A percentile compares a stretch with the other conserved stretches of the same genome.
Evolutionary conservation across 2,113 vertebrate genomes (phyloP).

Genomic region (Austrofundulus limnaeus): DNA sequence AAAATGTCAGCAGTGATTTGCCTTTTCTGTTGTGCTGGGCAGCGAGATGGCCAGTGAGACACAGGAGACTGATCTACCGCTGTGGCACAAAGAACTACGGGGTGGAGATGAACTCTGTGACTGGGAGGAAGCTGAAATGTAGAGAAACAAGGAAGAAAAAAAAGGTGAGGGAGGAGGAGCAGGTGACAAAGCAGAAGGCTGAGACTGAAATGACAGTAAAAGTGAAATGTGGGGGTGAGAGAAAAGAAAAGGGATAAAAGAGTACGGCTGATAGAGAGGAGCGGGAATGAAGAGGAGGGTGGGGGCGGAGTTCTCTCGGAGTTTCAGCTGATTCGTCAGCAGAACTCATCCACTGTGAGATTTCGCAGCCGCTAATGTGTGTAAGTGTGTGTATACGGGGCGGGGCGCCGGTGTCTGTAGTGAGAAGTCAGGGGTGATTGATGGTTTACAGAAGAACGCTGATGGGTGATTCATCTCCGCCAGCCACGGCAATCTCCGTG

Average conservation of each 20-base stretch:
- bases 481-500: constrained; percentile 64
- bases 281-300: constrained; percentile 28
- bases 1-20: constrained; percentile 80
- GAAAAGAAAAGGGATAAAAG: constrained; percentile 2
- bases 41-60: constrained; percentile 58
- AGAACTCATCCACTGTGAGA: constrained; percentile 55
- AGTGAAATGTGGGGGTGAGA: constrained; percentile 44
- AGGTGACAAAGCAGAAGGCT: constrained; percentile 47
- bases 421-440: constrained; percentile 75
- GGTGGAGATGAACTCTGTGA: constrained; percentile 54
- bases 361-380: constrained; percentile 24
- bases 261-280: constrained; percentile 21
- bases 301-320: constrained; percentile 29
- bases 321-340: constrained; percentile 68
- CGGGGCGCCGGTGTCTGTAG: constrained; percentile 41
- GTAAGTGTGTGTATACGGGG: not conserved
- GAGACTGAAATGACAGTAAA: constrained; percentile 46
- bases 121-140: constrained; percentile 49
- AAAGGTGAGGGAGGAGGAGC: constrained; percentile 35
- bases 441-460: constrained; percentile 76
- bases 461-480: constrained; percentile 78
- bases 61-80: constrained; percentile 58
- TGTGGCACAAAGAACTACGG: constrained; percentile 42
- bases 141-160: constrained; percentile 47
- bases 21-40: constrained; percentile 58